phyloP scores from a whole-genome alignment of 2,113 vertebrate species.

The Uria lomvia region DNA sequence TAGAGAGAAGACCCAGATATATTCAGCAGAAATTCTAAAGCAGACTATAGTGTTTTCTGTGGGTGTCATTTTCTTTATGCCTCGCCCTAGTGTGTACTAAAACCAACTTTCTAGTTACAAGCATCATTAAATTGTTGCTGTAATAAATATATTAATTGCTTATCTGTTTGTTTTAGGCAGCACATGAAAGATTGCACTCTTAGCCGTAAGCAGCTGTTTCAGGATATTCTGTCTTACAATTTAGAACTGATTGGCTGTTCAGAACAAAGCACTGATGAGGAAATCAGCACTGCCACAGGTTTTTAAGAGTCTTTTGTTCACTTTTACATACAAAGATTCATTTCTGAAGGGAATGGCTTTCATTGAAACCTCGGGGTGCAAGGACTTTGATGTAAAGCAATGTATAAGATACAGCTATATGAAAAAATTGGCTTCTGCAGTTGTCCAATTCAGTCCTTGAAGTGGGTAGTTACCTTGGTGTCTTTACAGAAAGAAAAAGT shows the following conservation, averaged over 20 bases:
- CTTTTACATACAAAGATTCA: neutral
- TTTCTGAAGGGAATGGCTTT: neutral
- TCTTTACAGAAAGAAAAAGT: neutral
- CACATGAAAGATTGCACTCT: slow-evolving; percentile 92
- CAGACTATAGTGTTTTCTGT: neutral
- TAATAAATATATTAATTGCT: slow-evolving; percentile 6
- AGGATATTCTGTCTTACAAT: slow-evolving; percentile 93
- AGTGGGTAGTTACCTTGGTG: neutral
- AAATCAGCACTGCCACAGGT: slow-evolving; percentile 87
- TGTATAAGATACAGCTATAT: neutral
- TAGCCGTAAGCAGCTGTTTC: slow-evolving; percentile 87
- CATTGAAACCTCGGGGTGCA: neutral
- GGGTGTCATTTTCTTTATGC: neutral
- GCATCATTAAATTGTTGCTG: neutral
- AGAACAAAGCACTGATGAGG: slow-evolving; percentile 81
- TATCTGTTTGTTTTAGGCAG: slow-evolving; percentile 81
- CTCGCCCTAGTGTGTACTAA: neutral
- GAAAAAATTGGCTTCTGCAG: neutral
- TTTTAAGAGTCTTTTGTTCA: neutral
- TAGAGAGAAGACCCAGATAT: neutral
- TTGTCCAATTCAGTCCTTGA: neutral
- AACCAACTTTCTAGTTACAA: neutral
- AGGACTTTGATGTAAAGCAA: neutral
- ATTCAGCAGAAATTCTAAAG: neutral
- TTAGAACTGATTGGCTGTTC: slow-evolving; percentile 90